phyloP scores from a whole-genome alignment of 1,140 invertebrate species.

The Scaptomyza montana region DNA sequence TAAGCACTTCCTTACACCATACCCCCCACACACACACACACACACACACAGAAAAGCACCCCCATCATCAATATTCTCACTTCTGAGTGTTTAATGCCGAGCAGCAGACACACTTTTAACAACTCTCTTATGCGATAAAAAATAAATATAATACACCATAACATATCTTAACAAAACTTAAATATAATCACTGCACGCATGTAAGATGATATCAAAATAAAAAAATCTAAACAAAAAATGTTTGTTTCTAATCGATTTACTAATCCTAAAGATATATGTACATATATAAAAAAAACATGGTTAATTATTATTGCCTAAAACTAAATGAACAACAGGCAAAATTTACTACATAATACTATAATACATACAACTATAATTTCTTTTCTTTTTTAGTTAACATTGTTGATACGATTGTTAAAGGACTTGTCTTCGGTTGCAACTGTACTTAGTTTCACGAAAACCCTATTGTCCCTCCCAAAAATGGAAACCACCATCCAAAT shows the following conservation, averaged over 20 bases:
- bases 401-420: background rate
- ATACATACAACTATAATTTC: background rate
- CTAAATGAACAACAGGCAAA: no score
- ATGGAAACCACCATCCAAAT: constrained; percentile 1
- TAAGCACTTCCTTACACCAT: background rate
- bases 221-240: no score
- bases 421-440: constrained; percentile 6
- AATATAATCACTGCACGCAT: background rate
- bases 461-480: constrained; percentile 11
- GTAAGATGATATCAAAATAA: no score
- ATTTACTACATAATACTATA: background rate
- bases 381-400: background rate
- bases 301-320: no score
- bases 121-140: no score
- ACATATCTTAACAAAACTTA: background rate
- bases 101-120: constrained; percentile 6
- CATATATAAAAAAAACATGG: no score
- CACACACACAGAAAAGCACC: background rate
- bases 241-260: no score
- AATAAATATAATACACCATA: no score
- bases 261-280: no score
- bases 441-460: constrained; percentile 6
- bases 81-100: background rate
- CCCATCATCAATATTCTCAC: constrained; percentile 31
- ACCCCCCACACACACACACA: constrained; percentile 2